These are phyloP conservation scores for Rousettus leschenaultii DNA, from an alignment of 2,113 vertebrate genomes.

Conservation along the genomic window DNA sequence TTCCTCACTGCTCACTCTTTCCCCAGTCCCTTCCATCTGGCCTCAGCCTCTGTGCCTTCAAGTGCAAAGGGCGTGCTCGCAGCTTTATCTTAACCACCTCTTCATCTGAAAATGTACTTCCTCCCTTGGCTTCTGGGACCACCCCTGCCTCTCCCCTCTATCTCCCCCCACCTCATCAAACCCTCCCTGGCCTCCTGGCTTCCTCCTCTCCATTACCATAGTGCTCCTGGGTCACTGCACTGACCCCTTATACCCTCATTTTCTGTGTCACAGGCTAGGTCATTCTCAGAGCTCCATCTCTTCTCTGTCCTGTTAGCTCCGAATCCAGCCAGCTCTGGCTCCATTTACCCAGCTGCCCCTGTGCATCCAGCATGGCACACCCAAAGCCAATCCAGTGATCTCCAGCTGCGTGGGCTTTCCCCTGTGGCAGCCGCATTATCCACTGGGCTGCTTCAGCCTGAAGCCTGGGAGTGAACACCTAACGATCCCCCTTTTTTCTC, in stretches of 20 bases:
- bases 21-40: neutral
- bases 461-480: neutral
- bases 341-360: neutral
- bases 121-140: neutral
- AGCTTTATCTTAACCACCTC: neutral
- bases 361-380: too few species aligned
- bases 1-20: neutral
- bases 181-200: neutral
- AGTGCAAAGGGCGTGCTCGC: neutral
- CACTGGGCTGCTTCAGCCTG: neutral
- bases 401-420: neutral
- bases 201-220: neutral
- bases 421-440: accelerated
- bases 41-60: neutral
- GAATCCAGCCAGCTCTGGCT: neutral
- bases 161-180: neutral
- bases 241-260: neutral
- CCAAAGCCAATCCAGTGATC: accelerated
- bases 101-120: neutral
- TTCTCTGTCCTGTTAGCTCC: neutral
- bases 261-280: neutral
- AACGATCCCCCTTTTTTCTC: too few species aligned
- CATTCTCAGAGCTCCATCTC: accelerated
- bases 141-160: neutral
- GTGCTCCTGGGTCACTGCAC: neutral